Evolutionary conservation across 2,113 vertebrate genomes (phyloP).

Genomic region (Xiphophorus couchianus): DNA sequence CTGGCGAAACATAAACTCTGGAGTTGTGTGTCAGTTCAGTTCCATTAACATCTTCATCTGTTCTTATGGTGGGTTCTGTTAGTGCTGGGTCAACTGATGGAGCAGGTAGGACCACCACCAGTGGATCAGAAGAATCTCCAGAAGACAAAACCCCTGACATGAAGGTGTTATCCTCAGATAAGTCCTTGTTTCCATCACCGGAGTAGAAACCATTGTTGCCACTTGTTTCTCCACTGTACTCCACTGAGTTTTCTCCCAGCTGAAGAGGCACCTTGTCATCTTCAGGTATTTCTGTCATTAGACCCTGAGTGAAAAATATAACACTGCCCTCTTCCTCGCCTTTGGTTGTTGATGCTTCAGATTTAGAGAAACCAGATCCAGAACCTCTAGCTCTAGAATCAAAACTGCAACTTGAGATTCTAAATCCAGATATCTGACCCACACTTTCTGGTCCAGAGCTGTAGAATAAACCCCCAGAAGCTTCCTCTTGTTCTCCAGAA

Average conservation of each 20-base stretch:
- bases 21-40: conserved; percentile 47
- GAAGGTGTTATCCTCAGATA: conserved; percentile 7
- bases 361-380: conserved; percentile 19
- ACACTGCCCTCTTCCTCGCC: conserved; percentile 70
- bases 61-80: conserved; percentile 45
- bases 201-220: conserved; percentile 52
- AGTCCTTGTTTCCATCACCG: conserved; percentile 63
- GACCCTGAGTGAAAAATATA: conserved; percentile 78
- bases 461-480: conserved; percentile 81
- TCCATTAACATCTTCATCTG: conserved; percentile 58
- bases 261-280: conserved; percentile 75
- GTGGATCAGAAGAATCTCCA: conserved; percentile 60
- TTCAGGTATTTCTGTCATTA: conserved; percentile 74
- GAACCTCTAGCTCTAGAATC: conserved; percentile 36
- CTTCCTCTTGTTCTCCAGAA: conserved; percentile 79
- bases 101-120: conserved; percentile 59
- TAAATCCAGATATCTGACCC: conserved; percentile 66
- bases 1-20: conserved; percentile 19
- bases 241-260: conserved; percentile 75
- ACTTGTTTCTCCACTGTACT: conserved; percentile 65
- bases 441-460: conserved; percentile 50
- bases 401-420: conserved; percentile 69
- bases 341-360: conserved; percentile 69
- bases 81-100: conserved; percentile 65
- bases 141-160: conserved; percentile 41